Percentiles rank a stretch among this genome's conserved stretches.
Conservation (phyloP, 2,113 vertebrate species). For the Plecturocebus donacophilus region DNA sequence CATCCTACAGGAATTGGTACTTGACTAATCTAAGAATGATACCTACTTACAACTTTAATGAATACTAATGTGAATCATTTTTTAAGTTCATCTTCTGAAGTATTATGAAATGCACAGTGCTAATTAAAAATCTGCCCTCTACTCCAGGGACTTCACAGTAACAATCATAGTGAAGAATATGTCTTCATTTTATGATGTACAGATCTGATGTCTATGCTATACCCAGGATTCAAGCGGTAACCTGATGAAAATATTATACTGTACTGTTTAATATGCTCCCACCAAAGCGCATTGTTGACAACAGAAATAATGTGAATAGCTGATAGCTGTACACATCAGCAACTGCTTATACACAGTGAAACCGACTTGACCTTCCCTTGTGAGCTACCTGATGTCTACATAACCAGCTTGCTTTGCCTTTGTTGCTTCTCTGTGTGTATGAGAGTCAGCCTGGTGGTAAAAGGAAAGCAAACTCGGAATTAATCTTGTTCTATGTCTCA, state of each 20-base stretch:
- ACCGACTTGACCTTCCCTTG: not conserved
- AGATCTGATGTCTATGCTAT: not conserved
- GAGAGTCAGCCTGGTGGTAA: not conserved
- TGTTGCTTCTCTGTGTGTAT: conserved; percentile 1
- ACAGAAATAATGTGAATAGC: not conserved
- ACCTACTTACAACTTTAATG: conserved; percentile 80
- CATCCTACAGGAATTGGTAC: conserved; percentile 80
- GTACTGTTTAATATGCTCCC: conserved; percentile 12
- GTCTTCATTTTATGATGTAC: conserved; percentile 10
- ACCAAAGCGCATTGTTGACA: not conserved
- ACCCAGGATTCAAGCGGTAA: not conserved
- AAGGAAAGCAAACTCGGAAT: conserved; percentile 23
- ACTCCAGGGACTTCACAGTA: not conserved
- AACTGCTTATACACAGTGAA: not conserved
- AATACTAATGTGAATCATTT: conserved; percentile 81
- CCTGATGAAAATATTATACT: conserved; percentile 7
- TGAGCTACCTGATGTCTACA: conserved; percentile 12
- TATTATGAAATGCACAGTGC: conserved; percentile 61
- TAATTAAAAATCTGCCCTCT: conserved; percentile 71
- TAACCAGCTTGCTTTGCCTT: not conserved
- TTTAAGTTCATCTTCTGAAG: conserved; percentile 54
- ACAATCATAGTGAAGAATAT: not conserved
- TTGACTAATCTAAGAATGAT: conserved; percentile 83
- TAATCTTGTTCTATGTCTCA: not conserved
- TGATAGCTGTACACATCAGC: not conserved